Percentiles rank a stretch among this genome's conserved stretches.
These are phyloP conservation scores for Apostichopus leukothele DNA, from an alignment of 53 echinoderm and acorn worm genomes.

Conservation along the genomic window DNA sequence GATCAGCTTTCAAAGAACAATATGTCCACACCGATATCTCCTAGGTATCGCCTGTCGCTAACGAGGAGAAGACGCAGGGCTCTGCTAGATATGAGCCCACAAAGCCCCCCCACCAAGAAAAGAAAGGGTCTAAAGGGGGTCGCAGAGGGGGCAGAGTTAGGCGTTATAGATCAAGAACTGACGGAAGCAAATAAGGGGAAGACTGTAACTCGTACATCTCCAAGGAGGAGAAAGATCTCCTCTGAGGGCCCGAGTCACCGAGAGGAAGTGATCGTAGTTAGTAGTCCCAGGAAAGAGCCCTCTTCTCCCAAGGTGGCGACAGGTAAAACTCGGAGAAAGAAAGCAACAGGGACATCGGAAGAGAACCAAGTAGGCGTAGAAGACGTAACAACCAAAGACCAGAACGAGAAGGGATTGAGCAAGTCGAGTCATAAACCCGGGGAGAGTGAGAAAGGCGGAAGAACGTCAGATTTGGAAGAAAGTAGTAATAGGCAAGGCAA, in stretches of 20 bases:
- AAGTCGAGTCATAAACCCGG: neutral
- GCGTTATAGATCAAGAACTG: constrained; percentile 16
- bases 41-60: constrained; percentile 32
- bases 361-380: neutral
- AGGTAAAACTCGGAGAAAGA: neutral
- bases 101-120: neutral
- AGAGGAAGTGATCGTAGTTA: neutral
- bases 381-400: neutral
- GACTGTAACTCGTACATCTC: neutral
- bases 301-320: neutral
- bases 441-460: neutral
- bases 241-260: neutral
- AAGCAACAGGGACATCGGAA: neutral
- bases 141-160: neutral
- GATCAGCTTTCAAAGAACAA: neutral
- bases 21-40: neutral
- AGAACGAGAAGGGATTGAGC: neutral
- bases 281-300: neutral
- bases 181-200: neutral
- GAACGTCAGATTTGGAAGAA: neutral
- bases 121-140: neutral
- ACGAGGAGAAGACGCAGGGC: constrained; percentile 24
- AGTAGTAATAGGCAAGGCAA: neutral
- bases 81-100: constrained; percentile 32
- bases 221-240: constrained; percentile 9